These are phyloP conservation scores for Chymomyza fuscimana DNA, from an alignment of 2,888 invertebrate species.

Conservation along the genomic window DNA sequence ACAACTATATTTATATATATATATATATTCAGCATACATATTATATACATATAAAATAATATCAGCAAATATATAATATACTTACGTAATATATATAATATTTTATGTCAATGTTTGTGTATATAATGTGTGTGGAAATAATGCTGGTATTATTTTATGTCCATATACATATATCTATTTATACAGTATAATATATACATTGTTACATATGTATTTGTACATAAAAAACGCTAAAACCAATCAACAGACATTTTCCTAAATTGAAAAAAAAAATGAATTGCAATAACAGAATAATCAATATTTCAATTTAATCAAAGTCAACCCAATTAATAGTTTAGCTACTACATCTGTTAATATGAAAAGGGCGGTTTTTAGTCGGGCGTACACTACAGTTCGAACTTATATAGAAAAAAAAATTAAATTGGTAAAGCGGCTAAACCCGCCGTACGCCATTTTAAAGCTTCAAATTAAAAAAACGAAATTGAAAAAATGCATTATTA, in stretches of 20 bases:
- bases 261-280: conserved; percentile 5
- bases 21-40: conserved; percentile 2
- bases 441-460: not conserved
- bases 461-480: conserved; percentile 1
- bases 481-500: not conserved
- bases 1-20: not conserved
- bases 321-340: conserved; percentile 4
- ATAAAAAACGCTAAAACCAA: conserved; percentile 4
- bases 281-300: not conserved
- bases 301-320: not conserved
- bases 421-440: no score
- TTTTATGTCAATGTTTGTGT: no score
- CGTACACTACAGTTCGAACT: not conserved
- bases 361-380: not conserved
- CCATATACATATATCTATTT: not conserved
- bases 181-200: not conserved
- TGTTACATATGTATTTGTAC: conserved; percentile 16
- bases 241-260: conserved; percentile 9
- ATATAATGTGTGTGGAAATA: no score
- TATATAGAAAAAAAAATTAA: not conserved
- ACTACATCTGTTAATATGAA: not conserved
- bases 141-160: not conserved
- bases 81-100: not conserved
- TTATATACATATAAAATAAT: conserved; percentile 11
- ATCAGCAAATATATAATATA: not conserved